Percentiles rank a stretch among this genome's conserved stretches.
Evolutionary conservation across 2,797 vertebrate genomes (phyloP).

Genomic region (Brachymystax lenok): DNA sequence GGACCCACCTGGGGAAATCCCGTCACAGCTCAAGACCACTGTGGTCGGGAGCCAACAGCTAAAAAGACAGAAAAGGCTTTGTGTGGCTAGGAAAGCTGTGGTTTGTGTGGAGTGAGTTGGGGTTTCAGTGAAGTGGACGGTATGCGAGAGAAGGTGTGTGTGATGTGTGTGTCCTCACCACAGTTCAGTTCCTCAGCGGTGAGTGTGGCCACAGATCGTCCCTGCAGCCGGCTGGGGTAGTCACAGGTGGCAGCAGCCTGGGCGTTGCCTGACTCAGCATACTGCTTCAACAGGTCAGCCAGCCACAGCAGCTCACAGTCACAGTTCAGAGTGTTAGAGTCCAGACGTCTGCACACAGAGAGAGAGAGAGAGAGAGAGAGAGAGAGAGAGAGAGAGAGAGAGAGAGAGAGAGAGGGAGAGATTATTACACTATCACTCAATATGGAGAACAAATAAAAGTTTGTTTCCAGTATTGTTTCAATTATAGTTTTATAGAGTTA

Average conservation of each 20-base stretch:
- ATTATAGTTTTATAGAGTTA: neutral
- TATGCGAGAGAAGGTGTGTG: neutral
- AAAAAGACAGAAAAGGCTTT: neutral
- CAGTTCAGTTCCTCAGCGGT: conserved; percentile 94
- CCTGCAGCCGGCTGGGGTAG: conserved; percentile 88
- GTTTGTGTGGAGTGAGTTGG: conserved; percentile 11
- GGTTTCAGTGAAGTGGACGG: conserved; percentile 17
- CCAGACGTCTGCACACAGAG: conserved; percentile 81
- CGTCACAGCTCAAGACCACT: neutral
- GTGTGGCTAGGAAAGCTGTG: neutral
- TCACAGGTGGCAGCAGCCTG: conserved; percentile 97
- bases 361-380: conserved; percentile 30
- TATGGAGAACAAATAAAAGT: neutral
- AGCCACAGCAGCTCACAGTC: conserved; percentile 97
- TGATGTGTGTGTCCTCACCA: conserved; percentile 74
- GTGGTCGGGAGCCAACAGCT: neutral
- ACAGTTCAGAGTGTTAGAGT: conserved; percentile 93
- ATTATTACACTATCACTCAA: neutral
- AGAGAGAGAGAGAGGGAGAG: conserved; percentile 12
- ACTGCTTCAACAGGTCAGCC: conserved; percentile 90
- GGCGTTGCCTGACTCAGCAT: conserved; percentile 90
- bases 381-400: conserved; percentile 9
- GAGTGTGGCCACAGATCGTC: conserved; percentile 91
- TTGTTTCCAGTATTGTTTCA: neutral
- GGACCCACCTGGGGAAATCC: conserved; percentile 44